Evolutionary conservation across 2,797 vertebrate species (phyloP).

Genomic region (Acipenser ruthenus): DNA sequence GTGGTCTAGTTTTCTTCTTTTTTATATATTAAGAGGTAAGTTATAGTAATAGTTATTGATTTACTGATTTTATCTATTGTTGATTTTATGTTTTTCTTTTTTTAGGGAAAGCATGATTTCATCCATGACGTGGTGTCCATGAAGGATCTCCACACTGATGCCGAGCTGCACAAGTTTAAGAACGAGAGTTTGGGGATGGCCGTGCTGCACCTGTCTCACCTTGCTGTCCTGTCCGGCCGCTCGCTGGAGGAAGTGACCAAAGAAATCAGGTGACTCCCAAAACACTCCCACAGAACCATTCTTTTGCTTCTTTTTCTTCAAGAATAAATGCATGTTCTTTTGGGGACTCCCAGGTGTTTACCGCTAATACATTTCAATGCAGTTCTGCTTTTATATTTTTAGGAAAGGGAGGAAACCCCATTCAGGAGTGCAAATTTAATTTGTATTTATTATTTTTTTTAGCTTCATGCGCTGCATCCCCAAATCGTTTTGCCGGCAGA

Average conservation of each 20-base stretch:
- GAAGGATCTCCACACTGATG: constrained; percentile 54
- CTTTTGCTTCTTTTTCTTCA: no score
- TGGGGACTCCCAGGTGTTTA: no score
- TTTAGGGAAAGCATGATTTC: constrained; percentile 81
- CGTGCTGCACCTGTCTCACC: constrained; percentile 79
- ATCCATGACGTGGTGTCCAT: constrained; percentile 69
- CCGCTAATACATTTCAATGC: not conserved
- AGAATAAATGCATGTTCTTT: no score
- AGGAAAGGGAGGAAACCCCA: not conserved
- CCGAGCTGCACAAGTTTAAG: constrained; percentile 69
- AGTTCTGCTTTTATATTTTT: not conserved
- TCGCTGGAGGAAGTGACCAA: constrained; percentile 71
- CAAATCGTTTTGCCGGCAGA: constrained; percentile 68
- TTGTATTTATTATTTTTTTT: not conserved
- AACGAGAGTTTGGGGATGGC: constrained; percentile 91
- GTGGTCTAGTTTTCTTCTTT: no score
- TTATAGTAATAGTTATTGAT: no score
- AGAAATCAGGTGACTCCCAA: constrained; percentile 59
- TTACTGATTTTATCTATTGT: no score
- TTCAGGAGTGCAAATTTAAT: not conserved
- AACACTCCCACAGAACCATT: not conserved
- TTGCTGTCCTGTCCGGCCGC: constrained; percentile 49
- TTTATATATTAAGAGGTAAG: no score
- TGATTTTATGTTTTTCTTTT: not conserved
- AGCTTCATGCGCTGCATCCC: constrained; percentile 84